Percentiles rank a stretch among this genome's conserved stretches.
These are phyloP conservation scores for Orestias chungarensis DNA, from an alignment of 2,797 vertebrate genomes.

Conservation along the genomic window DNA sequence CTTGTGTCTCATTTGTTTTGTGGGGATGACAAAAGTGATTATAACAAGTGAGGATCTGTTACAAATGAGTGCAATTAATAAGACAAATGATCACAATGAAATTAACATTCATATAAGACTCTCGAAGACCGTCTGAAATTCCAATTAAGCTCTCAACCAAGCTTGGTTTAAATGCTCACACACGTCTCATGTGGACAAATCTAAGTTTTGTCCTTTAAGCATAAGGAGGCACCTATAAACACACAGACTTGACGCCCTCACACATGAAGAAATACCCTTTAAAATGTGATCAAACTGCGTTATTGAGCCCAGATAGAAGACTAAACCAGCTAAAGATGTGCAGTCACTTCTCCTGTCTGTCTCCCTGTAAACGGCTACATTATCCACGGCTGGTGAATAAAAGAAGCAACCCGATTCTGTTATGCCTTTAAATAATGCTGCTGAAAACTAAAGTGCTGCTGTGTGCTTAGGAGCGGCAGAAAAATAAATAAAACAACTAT, in stretches of 20 bases:
- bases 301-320: slow-evolving; percentile 2
- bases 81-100: too few relatives aligned
- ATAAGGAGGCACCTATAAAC: slow-evolving; percentile 41
- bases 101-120: too few relatives aligned
- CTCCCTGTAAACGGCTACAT: slow-evolving; percentile 44
- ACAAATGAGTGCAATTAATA: background rate
- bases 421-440: slow-evolving; percentile 11
- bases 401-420: slow-evolving; percentile 35
- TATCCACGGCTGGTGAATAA: slow-evolving; percentile 40
- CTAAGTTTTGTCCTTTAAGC: slow-evolving; percentile 66
- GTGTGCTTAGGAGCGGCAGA: slow-evolving; percentile 18
- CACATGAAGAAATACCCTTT: slow-evolving; percentile 11
- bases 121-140: too few relatives aligned
- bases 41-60: slow-evolving; percentile 3
- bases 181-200: slow-evolving; percentile 62
- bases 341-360: slow-evolving; percentile 26
- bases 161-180: slow-evolving; percentile 50
- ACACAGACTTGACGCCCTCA: slow-evolving; percentile 5
- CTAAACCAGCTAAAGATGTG: slow-evolving; percentile 31
- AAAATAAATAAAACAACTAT: background rate
- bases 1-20: slow-evolving; percentile 8
- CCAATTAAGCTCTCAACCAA: slow-evolving; percentile 64
- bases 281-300: slow-evolving; percentile 21
- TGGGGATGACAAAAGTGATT: slow-evolving; percentile 10
- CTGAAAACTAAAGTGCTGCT: slow-evolving; percentile 15